Percentiles rank a stretch among this genome's conserved stretches.
Evolutionary conservation across 2,113 vertebrate species (phyloP).

Genomic region (Engraulis encrasicolus): DNA sequence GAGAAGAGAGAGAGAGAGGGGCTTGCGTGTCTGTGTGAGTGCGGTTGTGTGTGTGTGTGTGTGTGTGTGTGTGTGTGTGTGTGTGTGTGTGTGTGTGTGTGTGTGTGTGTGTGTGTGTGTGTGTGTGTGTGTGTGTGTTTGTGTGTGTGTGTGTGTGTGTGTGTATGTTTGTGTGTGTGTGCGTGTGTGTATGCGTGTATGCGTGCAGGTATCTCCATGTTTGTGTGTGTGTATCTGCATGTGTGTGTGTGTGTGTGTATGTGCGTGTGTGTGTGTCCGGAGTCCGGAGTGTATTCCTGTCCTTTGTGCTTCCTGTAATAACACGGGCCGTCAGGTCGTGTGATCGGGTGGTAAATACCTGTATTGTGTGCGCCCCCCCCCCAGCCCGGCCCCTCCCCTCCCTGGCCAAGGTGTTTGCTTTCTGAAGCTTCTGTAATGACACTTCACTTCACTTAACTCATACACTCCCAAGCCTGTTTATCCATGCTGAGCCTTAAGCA

Average conservation of each 20-base stretch:
- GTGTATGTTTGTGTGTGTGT: slow-evolving; percentile 12
- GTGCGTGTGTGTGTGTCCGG: neutral
- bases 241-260: slow-evolving; percentile 41
- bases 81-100: slow-evolving; percentile 49
- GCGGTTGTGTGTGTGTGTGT: slow-evolving; percentile 56
- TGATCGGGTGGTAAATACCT: slow-evolving; percentile 71
- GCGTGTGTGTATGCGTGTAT: too few species aligned
- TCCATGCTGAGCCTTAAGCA: slow-evolving; percentile 68
- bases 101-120: slow-evolving; percentile 51
- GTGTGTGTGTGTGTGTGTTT: too few species aligned
- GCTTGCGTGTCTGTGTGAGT: too few species aligned
- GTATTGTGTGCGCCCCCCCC: slow-evolving; percentile 60
- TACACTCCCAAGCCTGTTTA: slow-evolving; percentile 78
- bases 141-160: slow-evolving; percentile 57
- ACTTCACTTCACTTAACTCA: slow-evolving; percentile 69
- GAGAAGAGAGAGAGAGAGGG: too few species aligned
- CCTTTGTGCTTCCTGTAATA: slow-evolving; percentile 70
- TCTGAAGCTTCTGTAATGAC: slow-evolving; percentile 75
- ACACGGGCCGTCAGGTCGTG: slow-evolving; percentile 52
- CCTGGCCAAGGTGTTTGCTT: slow-evolving; percentile 69
- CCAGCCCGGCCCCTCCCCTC: slow-evolving; percentile 54
- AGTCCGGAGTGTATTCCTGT: slow-evolving; percentile 64
- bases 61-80: slow-evolving; percentile 33
- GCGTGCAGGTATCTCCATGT: too few species aligned
- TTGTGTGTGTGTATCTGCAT: too few species aligned